Evolutionary conservation across 1,140 invertebrate genomes (phyloP).

Genomic region (Hyles vespertilio): DNA sequence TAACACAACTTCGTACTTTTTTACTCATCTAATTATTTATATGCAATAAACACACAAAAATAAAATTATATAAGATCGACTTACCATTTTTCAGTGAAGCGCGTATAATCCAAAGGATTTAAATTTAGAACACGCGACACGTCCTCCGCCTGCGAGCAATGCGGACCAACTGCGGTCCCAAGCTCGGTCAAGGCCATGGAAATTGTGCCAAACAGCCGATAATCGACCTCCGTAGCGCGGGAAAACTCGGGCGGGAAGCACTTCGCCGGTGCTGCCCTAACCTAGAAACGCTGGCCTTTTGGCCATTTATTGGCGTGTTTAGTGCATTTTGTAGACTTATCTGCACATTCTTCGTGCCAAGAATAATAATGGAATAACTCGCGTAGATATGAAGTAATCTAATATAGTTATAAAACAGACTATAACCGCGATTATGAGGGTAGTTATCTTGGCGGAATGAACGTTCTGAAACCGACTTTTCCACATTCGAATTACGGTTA

Average conservation of each 20-base stretch:
- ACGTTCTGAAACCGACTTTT: too few relatives aligned
- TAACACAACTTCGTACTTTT: not conserved
- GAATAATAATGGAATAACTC: not conserved
- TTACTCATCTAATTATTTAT: not conserved
- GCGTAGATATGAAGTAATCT: not conserved
- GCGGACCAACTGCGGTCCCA: constrained; percentile 52
- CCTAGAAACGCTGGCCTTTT: constrained; percentile 10
- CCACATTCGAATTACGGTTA: too few relatives aligned
- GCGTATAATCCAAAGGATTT: constrained; percentile 20
- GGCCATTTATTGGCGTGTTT: not conserved
- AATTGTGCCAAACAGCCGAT: constrained; percentile 58
- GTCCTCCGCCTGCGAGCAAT: constrained; percentile 31
- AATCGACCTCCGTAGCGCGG: constrained; percentile 49
- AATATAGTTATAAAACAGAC: too few relatives aligned
- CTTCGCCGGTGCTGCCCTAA: constrained; percentile 2
- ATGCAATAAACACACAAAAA: not conserved
- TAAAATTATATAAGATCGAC: constrained; percentile 10
- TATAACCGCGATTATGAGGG: too few relatives aligned
- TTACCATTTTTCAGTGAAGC: constrained; percentile 53
- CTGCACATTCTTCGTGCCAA: not conserved
- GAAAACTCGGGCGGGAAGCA: constrained; percentile 49
- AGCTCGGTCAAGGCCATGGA: constrained; percentile 58
- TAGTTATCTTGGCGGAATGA: too few relatives aligned
- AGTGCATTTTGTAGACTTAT: not conserved
- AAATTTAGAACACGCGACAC: constrained; percentile 18